These are phyloP conservation scores for Spodoptera littoralis DNA, from an alignment of 2,888 invertebrate species.

Conservation along the genomic window DNA sequence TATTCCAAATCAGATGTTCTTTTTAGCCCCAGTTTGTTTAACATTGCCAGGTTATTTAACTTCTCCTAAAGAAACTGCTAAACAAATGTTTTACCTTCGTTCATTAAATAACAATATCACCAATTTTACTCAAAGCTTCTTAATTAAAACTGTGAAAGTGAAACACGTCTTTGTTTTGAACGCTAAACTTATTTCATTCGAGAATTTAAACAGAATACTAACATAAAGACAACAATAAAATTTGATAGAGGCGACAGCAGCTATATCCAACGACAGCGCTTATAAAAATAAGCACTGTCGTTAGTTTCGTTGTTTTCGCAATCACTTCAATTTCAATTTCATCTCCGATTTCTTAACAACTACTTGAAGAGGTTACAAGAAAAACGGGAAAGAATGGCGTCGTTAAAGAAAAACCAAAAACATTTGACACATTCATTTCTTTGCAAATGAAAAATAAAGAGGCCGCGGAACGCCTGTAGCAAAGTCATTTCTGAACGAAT, in stretches of 20 bases:
- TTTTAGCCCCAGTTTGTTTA: conserved; percentile 26
- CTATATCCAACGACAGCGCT: conserved; percentile 17
- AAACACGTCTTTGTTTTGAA: conserved; percentile 42
- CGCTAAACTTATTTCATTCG: conserved; percentile 44
- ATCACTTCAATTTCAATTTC: conserved; percentile 42
- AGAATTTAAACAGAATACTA: conserved; percentile 33
- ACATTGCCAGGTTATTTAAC: conserved; percentile 24
- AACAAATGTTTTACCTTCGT: conserved; percentile 37
- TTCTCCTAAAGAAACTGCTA: conserved; percentile 17
- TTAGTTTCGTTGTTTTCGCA: neutral
- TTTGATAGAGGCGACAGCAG: conserved; percentile 20
- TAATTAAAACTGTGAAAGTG: conserved; percentile 49
- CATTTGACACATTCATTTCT: conserved; percentile 59
- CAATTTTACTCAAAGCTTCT: conserved; percentile 28
- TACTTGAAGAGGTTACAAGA: conserved; percentile 42
- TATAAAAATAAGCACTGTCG: conserved; percentile 5
- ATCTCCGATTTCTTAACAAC: conserved; percentile 36
- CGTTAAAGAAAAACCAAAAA: conserved; percentile 59
- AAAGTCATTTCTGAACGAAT: conserved; percentile 59
- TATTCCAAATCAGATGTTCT: conserved; percentile 26
- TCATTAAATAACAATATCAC: conserved; percentile 39
- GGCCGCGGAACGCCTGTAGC: conserved; percentile 37
- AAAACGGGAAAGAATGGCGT: conserved; percentile 39
- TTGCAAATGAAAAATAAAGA: conserved; percentile 61
- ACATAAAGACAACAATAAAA: conserved; percentile 38